Conservation (phyloP, 2,888 invertebrate species). For the Lingula anatina region DNA sequence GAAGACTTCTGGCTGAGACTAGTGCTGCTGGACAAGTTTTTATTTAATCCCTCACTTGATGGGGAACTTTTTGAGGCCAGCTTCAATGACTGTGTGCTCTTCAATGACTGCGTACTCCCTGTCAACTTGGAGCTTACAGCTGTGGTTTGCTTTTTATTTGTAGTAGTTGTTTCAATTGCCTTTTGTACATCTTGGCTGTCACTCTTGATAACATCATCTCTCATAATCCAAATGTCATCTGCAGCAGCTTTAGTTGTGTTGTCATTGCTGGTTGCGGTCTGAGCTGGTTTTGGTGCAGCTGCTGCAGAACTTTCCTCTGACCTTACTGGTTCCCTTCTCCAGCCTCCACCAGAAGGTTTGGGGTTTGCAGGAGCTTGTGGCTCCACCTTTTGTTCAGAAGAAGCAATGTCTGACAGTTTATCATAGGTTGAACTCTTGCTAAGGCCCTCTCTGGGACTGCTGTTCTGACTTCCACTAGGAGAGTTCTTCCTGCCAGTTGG, state of each 20-base stretch:
- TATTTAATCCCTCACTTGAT: neutral
- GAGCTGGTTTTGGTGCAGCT: neutral
- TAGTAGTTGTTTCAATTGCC: no score
- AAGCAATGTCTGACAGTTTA: no score
- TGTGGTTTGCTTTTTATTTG: neutral
- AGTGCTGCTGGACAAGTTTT: no score
- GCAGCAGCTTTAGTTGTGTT: neutral
- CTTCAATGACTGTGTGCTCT: neutral
- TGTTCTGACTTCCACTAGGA: constrained; percentile 3
- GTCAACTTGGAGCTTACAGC: neutral
- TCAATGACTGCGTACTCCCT: neutral
- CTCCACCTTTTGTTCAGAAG: no score
- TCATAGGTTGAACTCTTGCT: constrained; percentile 51
- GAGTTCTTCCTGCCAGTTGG: constrained; percentile 6
- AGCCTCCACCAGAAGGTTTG: constrained; percentile 20
- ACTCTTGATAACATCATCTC: no score
- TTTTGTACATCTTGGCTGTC: no score
- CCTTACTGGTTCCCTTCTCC: constrained; percentile 15
- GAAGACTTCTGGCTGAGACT: neutral
- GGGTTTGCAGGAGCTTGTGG: no score
- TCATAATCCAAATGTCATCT: no score
- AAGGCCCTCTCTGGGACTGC: constrained; percentile 19
- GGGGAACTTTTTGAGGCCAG: neutral
- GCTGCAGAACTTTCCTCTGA: constrained; percentile 5
- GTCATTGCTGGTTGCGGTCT: neutral